Evolutionary conservation across 2,797 vertebrate genomes (phyloP).

Genomic region (Heterohyrax brucei): DNA sequence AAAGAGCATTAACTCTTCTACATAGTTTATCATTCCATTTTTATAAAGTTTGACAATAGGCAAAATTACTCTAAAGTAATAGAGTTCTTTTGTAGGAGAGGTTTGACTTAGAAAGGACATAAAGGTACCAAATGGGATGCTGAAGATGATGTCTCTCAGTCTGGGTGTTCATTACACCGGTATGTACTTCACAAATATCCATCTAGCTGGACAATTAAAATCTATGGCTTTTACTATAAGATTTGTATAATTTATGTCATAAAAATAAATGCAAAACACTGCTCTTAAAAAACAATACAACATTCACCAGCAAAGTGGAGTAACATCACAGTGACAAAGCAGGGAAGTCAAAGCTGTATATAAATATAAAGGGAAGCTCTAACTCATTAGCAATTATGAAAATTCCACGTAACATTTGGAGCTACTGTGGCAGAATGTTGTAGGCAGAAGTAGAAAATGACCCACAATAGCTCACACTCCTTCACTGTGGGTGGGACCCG

Average conservation of each 20-base stretch:
- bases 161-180: too few species aligned
- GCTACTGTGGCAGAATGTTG: neutral
- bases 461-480: too few species aligned
- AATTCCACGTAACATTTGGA: neutral
- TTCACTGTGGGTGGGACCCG: too few species aligned
- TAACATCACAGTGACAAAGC: neutral
- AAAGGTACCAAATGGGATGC: rapidly evolving
- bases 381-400: too few species aligned
- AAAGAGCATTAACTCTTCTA: neutral
- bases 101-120: neutral
- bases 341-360: neutral
- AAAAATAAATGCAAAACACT: neutral
- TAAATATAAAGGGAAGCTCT: neutral
- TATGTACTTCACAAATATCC: neutral
- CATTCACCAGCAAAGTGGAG: neutral
- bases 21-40: neutral
- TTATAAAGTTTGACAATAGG: neutral
- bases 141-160: neutral
- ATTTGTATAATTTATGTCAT: neutral
- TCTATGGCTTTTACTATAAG: neutral
- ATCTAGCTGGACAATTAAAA: neutral
- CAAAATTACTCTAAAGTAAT: neutral
- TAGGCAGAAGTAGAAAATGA: too few species aligned
- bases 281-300: neutral
- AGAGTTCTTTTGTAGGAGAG: too few species aligned